Evolutionary conservation across 1,140 invertebrate species (phyloP).

Genomic region (Aphelenchoides fujianensis): DNA sequence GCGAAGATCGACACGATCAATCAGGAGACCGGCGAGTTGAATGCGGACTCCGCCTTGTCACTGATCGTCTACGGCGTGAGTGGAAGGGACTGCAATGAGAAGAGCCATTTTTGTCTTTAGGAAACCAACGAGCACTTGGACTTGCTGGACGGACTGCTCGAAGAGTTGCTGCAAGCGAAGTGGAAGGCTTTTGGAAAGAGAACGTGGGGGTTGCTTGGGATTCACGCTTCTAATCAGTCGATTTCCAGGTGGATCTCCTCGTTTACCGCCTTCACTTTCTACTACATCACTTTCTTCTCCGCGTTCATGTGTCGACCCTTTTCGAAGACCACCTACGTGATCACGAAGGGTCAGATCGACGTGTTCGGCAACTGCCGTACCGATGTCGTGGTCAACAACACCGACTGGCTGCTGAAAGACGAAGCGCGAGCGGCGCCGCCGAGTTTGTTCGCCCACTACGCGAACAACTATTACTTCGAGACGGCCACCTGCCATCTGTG

Average conservation of each 20-base stretch:
- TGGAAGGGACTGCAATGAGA: no score
- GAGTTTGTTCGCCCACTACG: not conserved
- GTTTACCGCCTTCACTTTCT: conserved; percentile 49
- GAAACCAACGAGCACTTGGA: conserved; percentile 90
- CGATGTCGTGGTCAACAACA: no score
- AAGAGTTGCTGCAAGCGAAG: conserved; percentile 89
- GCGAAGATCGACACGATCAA: conserved; percentile 93
- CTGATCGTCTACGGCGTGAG: conserved; percentile 93
- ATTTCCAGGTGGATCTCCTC: conserved; percentile 53
- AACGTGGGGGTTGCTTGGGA: conserved; percentile 7
- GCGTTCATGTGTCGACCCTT: conserved; percentile 58
- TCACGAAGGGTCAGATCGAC: not conserved
- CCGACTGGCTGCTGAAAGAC: no score
- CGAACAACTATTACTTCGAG: not conserved
- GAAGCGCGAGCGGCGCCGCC: not conserved
- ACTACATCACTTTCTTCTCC: conserved; percentile 50
- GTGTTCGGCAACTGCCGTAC: not conserved
- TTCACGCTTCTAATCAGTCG: not conserved
- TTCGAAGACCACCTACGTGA: conserved; percentile 43
- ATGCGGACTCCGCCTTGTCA: conserved; percentile 86
- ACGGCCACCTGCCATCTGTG: not conserved
- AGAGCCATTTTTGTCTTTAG: no score
- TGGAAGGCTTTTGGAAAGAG: conserved; percentile 71
- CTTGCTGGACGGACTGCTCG: conserved; percentile 86
- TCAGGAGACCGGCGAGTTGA: conserved; percentile 81